Evolutionary conservation across 2,888 invertebrate species (phyloP), one percentile per base, ranked within the genome.

Genomic region (Neoaliturus tenellus): DNA sequence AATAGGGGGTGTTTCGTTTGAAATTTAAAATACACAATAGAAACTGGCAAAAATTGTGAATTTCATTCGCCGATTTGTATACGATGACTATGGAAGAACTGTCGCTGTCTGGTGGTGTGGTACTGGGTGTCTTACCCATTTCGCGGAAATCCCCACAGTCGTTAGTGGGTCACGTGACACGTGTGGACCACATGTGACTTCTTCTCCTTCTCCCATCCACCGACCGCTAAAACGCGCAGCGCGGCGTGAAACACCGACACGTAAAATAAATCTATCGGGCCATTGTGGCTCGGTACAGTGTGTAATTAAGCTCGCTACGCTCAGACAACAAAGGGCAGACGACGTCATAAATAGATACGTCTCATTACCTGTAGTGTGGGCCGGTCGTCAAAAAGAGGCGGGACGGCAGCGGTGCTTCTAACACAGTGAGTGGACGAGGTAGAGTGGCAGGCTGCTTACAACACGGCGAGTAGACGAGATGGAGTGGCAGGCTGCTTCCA

Each of bases 341-440:
- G 69, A 69, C 80, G 62, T 80, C 80, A 80, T 80, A 80, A 80
- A 80, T 80, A 80, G 80, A 55, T 55, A 58, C 62, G 80, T 80
- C 80, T 80, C 80, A 80, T 80, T 80, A 80, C 80, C 58, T 58
- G 62, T 10, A 12, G 51, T 23, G 62, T 62, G 62, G 80, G 55
- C 80, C 80, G 80, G 80, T 80, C 62, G 80, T 80, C 80, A 80
- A 80, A 80, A 80, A 80, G 55, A 39, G 80, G 80, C 80, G 80
- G 55, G 58, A 35, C 78, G 3, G 62, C 28, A 62, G 1, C 28
- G 62, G 28, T 28, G 62, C 62, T 62, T 44, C 44, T 10, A 35
- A 35, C 35, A 10, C 35, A 10, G 35, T 4, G 6, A 14, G 44
- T 44, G 44, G 44, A n/a, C n/a, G n/a, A n/a, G n/a, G n/a, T n/a